Evolutionary conservation across 2,888 invertebrate genomes (phyloP), one percentile per base, ranked within the genome.

Genomic region (Drosophila nigritarsus): DNA sequence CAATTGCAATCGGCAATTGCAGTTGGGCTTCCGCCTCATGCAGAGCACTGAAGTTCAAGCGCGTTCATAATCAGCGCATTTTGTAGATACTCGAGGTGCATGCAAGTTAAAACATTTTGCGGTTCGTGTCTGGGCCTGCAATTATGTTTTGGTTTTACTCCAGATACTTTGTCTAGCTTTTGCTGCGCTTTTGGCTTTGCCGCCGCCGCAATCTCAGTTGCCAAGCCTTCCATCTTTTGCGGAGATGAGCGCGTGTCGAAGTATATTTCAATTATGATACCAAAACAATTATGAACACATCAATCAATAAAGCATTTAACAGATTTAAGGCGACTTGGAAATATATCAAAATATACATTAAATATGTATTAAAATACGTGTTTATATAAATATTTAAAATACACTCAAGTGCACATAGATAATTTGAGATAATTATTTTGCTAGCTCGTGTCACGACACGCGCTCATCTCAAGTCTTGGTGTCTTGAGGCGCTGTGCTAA

Each of bases 101-200:
- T 82, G 87, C 78, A 68, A 75, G 78, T 80, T 80, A 49, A 79
- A 78, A 55, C 58, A 79, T 79, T 75, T 78, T 79, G 75, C 80
- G 73, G 59, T 83, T 89, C 85, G 85, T 89, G 85, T 87, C 84
- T 86, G 87, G 58, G 68, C 68, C 78, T 73, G 84, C 83, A 85
- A 89, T 89, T 85, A 85, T 82, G 87, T 82, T 88, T 87, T 65
- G 88, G 89, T 85, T 78, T 87, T 85, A 85, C 85, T 87, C 85
- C 77, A 85, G 85, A 89, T 85, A 80, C 82, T 88, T 84, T 84
- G 84, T 88, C 87, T 83, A 76, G 84, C 65, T 54, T 51, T 60
- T 69, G 78, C 48, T 30, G 69, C 40, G 76, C 76, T 78, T 77
- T 66, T 60, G 38, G 58, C 58, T 71, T 24, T 59, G 55, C 55